A percentile compares a stretch with the other conserved stretches of the same genome.
Evolutionary conservation across 2,888 invertebrate genomes (phyloP).

Genomic region (Lithophane ornitopus): DNA sequence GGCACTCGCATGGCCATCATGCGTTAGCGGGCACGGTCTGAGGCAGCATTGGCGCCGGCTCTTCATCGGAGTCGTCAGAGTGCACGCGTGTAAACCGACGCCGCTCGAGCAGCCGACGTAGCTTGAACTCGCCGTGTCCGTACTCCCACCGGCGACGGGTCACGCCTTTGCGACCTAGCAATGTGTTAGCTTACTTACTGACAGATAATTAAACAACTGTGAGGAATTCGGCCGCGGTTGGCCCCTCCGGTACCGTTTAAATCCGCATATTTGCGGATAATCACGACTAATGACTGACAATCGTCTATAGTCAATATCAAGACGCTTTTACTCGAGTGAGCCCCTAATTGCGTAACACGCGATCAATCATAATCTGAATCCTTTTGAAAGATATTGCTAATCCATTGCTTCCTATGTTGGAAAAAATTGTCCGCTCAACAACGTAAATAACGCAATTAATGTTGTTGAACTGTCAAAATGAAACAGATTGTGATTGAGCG

Average conservation of each 20-base stretch:
- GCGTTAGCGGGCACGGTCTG: constrained; percentile 78
- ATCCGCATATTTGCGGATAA: not conserved
- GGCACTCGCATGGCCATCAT: constrained; percentile 69
- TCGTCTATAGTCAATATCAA: not conserved
- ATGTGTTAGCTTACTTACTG: constrained; percentile 33
- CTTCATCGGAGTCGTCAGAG: constrained; percentile 92
- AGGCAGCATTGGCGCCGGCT: constrained; percentile 90
- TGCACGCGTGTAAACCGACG: constrained; percentile 92
- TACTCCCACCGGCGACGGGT: constrained; percentile 89
- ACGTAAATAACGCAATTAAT: too few relatives aligned
- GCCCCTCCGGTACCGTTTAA: not conserved
- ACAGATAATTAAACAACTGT: not conserved
- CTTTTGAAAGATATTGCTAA: too few relatives aligned
- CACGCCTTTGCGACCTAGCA: constrained; percentile 83
- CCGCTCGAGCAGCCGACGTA: constrained; percentile 91
- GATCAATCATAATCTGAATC: too few relatives aligned
- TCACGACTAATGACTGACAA: not conserved
- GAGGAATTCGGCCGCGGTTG: not conserved
- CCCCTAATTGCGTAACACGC: too few relatives aligned
- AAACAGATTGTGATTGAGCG: too few relatives aligned
- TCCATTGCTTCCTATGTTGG: too few relatives aligned
- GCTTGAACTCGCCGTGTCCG: constrained; percentile 90
- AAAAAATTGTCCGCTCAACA: too few relatives aligned
- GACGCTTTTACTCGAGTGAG: too few relatives aligned
- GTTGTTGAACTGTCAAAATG: too few relatives aligned